Conservation (phyloP, 2,888 invertebrate genomes). For the Trilocha varians region DNA sequence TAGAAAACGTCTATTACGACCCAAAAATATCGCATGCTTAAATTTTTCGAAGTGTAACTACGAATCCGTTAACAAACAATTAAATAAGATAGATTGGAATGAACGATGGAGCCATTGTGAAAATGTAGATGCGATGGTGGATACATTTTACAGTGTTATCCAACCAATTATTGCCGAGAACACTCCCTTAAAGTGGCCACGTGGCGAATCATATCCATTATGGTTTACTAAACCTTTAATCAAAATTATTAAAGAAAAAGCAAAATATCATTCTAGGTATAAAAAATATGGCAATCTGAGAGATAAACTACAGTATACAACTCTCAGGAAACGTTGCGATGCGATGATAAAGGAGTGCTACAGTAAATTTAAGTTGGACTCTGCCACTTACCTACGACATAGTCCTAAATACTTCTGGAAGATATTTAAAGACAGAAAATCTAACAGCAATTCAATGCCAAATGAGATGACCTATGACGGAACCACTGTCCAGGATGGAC, state of each 20-base stretch:
- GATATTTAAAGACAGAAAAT: too few species aligned
- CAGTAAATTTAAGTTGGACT: not conserved
- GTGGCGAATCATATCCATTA: not conserved
- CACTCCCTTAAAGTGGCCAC: too few species aligned
- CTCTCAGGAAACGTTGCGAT: not conserved
- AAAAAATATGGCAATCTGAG: slow-evolving; percentile 1
- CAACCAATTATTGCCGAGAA: too few species aligned
- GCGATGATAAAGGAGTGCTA: not conserved
- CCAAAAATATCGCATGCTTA: too few species aligned
- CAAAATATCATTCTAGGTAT: not conserved
- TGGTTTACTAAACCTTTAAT: slow-evolving; percentile 1
- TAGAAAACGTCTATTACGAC: too few species aligned
- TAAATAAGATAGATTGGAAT: too few species aligned
- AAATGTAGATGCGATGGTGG: too few species aligned
- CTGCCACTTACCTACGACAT: not conserved
- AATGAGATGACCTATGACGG: slow-evolving; percentile 1
- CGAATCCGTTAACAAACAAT: too few species aligned
- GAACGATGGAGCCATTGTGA: too few species aligned
- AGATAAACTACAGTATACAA: not conserved
- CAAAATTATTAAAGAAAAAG: slow-evolving; percentile 1
- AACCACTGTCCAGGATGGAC: too few species aligned
- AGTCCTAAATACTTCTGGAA: slow-evolving; percentile 4
- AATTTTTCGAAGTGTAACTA: too few species aligned
- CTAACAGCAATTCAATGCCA: not conserved
- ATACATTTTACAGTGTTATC: too few species aligned